phyloP scores from a whole-genome alignment of 1,140 invertebrate species.

The Telenomus remus region DNA sequence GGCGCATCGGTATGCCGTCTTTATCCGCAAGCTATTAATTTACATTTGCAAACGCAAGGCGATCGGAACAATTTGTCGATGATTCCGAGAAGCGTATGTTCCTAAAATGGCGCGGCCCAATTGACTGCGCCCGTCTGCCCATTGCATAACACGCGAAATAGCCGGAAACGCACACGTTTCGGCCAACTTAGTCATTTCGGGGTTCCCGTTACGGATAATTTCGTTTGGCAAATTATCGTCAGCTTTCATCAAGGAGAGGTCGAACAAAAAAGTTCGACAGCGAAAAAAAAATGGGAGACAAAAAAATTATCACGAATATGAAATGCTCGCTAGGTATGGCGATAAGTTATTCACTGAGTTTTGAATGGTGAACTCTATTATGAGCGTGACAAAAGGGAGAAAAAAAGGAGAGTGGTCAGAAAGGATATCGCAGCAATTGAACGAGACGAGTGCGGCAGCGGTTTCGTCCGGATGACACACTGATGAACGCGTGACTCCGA shows the following conservation, averaged over 20 bases:
- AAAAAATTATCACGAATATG: no score
- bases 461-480: conserved; percentile 23
- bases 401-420: conserved; percentile 23
- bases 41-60: not conserved
- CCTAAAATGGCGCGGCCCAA: conserved; percentile 11
- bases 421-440: conserved; percentile 22
- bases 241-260: no score
- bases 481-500: conserved; percentile 45
- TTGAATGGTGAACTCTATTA: conserved; percentile 38
- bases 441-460: conserved; percentile 17
- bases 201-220: conserved; percentile 46
- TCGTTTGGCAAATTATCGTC: conserved; percentile 31
- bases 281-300: no score
- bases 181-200: conserved; percentile 26
- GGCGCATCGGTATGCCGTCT: conserved; percentile 19
- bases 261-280: no score
- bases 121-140: not conserved
- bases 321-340: conserved; percentile 10
- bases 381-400: conserved; percentile 8
- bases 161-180: conserved; percentile 28
- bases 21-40: conserved; percentile 18
- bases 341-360: conserved; percentile 54
- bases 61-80: conserved; percentile 23
- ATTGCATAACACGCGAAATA: conserved; percentile 29
- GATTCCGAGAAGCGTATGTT: conserved; percentile 15